Conservation (phyloP, 1,140 invertebrate genomes). For the Caenorhabditis remanei region DNA sequence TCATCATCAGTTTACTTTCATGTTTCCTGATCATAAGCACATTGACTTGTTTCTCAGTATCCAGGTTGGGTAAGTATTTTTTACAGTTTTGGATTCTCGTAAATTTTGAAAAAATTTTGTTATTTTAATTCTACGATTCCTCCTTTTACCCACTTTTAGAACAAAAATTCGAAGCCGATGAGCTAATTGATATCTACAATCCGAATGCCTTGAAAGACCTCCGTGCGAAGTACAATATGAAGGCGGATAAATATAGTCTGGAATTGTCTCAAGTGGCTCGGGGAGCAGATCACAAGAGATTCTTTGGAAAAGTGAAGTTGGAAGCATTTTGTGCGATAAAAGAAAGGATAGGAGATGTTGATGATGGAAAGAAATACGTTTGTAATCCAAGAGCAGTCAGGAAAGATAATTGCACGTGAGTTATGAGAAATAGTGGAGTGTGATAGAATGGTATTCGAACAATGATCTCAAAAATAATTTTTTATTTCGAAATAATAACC, state of each 20-base stretch:
- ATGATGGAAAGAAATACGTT: conserved; percentile 24
- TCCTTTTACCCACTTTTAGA: too few relatives aligned
- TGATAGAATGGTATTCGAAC: neutral
- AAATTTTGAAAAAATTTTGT: too few relatives aligned
- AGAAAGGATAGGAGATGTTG: neutral
- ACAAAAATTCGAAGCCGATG: neutral
- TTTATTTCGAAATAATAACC: too few relatives aligned
- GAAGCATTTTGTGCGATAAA: neutral
- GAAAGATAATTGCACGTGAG: conserved; percentile 28
- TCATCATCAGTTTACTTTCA: too few relatives aligned
- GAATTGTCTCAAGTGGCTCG: neutral
- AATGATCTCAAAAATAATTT: too few relatives aligned
- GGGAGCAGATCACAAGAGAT: neutral
- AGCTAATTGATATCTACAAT: neutral
- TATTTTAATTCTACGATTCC: too few relatives aligned
- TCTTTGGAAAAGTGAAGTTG: neutral
- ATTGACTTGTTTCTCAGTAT: neutral
- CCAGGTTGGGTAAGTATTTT: too few relatives aligned
- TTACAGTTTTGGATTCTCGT: neutral
- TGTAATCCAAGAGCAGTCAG: conserved; percentile 12
- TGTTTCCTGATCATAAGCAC: neutral
- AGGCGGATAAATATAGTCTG: neutral
- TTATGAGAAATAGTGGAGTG: neutral
- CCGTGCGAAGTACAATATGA: neutral
- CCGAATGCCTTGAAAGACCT: neutral